These are phyloP conservation scores for Phoxinus dragarum DNA, from an alignment of 2,797 vertebrate genomes.

Conservation along the genomic window DNA sequence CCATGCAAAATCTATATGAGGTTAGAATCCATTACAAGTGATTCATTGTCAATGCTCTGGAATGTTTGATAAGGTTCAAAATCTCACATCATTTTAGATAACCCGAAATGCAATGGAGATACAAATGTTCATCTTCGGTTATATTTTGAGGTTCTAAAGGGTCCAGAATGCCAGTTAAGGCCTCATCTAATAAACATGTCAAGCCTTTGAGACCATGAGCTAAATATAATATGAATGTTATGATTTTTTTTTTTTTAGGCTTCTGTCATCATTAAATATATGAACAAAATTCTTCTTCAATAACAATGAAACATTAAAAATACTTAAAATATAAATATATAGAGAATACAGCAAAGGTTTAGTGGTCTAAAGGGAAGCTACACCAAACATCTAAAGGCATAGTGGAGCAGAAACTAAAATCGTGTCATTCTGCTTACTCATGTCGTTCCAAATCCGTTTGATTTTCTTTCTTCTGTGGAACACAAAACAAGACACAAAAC, in stretches of 20 bases:
- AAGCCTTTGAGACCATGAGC: neutral
- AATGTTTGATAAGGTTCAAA: neutral
- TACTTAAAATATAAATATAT: neutral
- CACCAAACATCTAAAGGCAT: neutral
- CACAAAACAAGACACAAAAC: neutral
- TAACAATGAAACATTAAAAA: neutral
- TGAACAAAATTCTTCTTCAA: neutral
- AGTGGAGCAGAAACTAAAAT: neutral
- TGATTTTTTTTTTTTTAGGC: neutral
- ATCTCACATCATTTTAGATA: neutral
- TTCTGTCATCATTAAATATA: neutral
- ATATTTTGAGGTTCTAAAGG: neutral
- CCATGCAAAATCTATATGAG: slow-evolving; percentile 15
- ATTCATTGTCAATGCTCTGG: neutral
- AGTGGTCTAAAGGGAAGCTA: neutral
- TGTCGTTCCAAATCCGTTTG: neutral
- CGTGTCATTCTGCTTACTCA: neutral
- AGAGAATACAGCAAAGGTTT: neutral
- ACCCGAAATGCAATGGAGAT: neutral
- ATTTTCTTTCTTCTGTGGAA: neutral
- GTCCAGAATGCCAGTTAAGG: neutral
- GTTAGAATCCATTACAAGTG: slow-evolving; percentile 6
- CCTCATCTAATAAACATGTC: neutral
- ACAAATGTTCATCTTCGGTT: neutral
- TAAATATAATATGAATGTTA: neutral